These are phyloP conservation scores for Stegodyphus dumicola DNA, from an alignment of 1,140 invertebrate genomes.

Conservation along the genomic window DNA sequence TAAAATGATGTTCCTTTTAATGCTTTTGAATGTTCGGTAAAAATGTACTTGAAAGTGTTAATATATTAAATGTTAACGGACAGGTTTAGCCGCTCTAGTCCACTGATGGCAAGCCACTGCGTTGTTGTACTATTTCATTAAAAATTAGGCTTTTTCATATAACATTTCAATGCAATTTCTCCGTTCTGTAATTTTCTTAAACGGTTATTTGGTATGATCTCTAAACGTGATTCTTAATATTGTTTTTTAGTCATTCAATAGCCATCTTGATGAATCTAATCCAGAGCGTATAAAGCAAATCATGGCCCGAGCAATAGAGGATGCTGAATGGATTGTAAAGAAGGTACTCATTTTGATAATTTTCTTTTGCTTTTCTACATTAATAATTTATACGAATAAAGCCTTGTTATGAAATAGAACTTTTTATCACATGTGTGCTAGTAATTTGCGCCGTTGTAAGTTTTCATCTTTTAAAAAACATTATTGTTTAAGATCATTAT, in stretches of 20 bases:
- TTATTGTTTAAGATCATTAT: no score
- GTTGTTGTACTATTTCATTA: background rate
- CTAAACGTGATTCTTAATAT: background rate
- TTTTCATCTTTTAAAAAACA: no score
- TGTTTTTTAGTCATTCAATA: slow-evolving; percentile 78
- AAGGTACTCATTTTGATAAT: slow-evolving; percentile 72
- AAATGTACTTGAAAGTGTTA: background rate
- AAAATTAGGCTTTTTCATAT: background rate
- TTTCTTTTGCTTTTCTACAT: no score
- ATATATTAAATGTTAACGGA: background rate
- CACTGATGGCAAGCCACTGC: background rate
- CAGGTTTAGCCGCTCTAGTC: background rate
- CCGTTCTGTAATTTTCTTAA: background rate
- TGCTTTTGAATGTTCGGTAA: no score
- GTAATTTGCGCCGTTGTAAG: no score
- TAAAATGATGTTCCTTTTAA: no score
- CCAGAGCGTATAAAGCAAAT: slow-evolving; percentile 81
- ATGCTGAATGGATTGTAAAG: slow-evolving; percentile 82
- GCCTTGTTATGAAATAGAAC: no score
- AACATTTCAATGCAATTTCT: background rate
- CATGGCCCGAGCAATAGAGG: slow-evolving; percentile 78
- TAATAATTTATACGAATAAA: no score
- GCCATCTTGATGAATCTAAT: slow-evolving; percentile 80
- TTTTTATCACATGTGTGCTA: no score
- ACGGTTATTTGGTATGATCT: background rate